Base-by-base conservation (phyloP, 1,140 invertebrate genomes). In the Carcinoscorpius rotundicauda region DNA sequence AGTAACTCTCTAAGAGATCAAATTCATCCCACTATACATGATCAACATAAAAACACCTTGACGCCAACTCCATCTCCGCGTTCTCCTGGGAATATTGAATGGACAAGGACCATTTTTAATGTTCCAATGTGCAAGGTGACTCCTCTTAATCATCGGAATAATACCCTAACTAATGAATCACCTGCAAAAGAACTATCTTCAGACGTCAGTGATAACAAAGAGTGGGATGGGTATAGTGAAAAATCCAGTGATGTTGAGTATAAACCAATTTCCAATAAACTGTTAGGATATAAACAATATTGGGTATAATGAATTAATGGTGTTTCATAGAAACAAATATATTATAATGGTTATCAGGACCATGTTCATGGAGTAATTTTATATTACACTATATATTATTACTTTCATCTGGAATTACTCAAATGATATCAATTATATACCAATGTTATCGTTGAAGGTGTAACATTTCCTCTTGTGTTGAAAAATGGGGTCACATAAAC, bases 181-280 rank as follows among this genome's bases (percentile, higher is more conserved):
- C 61, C 50, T 70, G 64, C 29, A 65, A 67, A 29, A 11, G 29
- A 29, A 52, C 60, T 4, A 2, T 29, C 29, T 29, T 29, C 29
- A 29, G 29, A 29, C 29, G 29, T 29, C 29, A 29, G 29, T 29
- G 29, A 29, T 29, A 29, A 29, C 29, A 29, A 29, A 29, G 29
- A 29, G 29, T 29, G 29, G 29, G 29, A 29, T 70, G 85, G 84
- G 69, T 87, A 87, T 72, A 88, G 90, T 69, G 84, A 86, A 10
- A 85, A 29, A 29, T 29, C 29, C 29, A 29, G 29, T 29, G 29
- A 29, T 29, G 29, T 29, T 2, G 29, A 29, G 29, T 29, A 29
- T 29, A 29, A 29, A 29, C 29, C 0, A 1, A 29, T 83, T 49
- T 81, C 81, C 55, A 29, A 29, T 29, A 29, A 29, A 29, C 29